Conservation (phyloP, 1,140 invertebrate genomes). For the Diabrotica undecimpunctata region DNA sequence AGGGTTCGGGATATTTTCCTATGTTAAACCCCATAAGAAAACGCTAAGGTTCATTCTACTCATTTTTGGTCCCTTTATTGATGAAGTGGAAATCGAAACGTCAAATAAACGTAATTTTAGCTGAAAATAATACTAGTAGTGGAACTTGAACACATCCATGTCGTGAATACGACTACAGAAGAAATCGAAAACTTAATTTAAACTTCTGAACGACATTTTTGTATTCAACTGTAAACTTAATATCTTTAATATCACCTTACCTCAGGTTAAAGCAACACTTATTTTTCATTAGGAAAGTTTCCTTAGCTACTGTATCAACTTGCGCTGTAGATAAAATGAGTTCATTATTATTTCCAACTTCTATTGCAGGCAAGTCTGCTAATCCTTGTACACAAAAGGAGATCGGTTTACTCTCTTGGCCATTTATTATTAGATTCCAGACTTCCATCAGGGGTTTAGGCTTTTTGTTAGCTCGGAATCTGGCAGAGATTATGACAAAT, state of each 20-base stretch:
- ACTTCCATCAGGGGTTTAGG: conserved; percentile 24
- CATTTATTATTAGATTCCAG: conserved; percentile 35
- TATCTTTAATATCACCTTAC: conserved; percentile 12
- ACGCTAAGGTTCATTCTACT: too few species aligned
- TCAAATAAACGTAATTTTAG: too few species aligned
- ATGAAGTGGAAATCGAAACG: too few species aligned
- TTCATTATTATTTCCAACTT: conserved; percentile 28
- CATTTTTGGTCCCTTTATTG: too few species aligned
- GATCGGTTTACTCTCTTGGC: conserved; percentile 16
- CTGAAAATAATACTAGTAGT: too few species aligned
- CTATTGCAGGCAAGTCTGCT: conserved; percentile 27
- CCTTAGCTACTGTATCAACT: conserved; percentile 24
- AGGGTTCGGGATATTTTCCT: too few species aligned
- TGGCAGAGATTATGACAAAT: conserved; percentile 28
- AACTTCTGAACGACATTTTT: too few species aligned
- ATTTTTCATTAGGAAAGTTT: conserved; percentile 25
- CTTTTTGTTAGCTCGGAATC: conserved; percentile 22
- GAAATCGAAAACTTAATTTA: too few species aligned
- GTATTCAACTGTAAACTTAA: too few species aligned
- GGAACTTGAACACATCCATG: too few species aligned
- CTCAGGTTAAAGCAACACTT: conserved; percentile 24
- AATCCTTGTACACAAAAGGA: conserved; percentile 28
- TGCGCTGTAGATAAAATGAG: conserved; percentile 28
- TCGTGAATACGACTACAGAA: too few species aligned
- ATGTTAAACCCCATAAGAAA: too few species aligned